These are phyloP conservation scores for Argyra leucocephala DNA, from an alignment of 2,888 invertebrate species.

Conservation along the genomic window DNA sequence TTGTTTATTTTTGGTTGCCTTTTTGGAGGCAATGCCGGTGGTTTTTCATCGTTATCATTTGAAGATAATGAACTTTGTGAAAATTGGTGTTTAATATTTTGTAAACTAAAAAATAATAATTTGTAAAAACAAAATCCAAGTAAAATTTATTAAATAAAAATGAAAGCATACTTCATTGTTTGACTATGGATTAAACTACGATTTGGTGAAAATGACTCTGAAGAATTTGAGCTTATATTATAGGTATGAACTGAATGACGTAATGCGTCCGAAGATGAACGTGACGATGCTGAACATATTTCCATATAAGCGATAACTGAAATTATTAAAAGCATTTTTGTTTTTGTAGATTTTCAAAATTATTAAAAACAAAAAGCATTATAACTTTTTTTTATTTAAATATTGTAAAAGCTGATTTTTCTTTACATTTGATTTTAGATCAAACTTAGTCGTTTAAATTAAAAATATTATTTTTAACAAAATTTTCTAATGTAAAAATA, in stretches of 20 bases:
- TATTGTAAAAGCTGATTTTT: too few relatives aligned
- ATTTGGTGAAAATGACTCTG: slow-evolving; percentile 39
- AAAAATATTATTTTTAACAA: too few relatives aligned
- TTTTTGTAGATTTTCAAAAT: not conserved
- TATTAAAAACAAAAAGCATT: not conserved
- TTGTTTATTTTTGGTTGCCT: slow-evolving; percentile 47
- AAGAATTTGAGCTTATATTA: slow-evolving; percentile 42
- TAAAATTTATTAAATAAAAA: not conserved
- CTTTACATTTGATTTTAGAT: too few relatives aligned
- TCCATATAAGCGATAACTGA: slow-evolving; percentile 93
- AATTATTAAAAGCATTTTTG: slow-evolving; percentile 12
- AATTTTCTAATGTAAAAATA: too few relatives aligned
- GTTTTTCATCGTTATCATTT: slow-evolving; percentile 37
- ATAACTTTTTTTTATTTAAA: not conserved
- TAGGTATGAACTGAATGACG: slow-evolving; percentile 81
- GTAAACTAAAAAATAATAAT: slow-evolving; percentile 20
- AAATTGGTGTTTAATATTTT: slow-evolving; percentile 22
- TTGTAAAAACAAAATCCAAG: slow-evolving; percentile 19
- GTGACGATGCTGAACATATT: slow-evolving; percentile 76
- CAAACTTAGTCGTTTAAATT: too few relatives aligned
- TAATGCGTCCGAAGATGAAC: slow-evolving; percentile 65
- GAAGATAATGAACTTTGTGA: slow-evolving; percentile 18
- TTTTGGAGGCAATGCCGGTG: slow-evolving; percentile 55
- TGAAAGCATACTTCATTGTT: slow-evolving; percentile 40
- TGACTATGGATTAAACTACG: slow-evolving; percentile 42